phyloP scores from a whole-genome alignment of 2,797 vertebrate genomes.

The Halcyon badia region DNA sequence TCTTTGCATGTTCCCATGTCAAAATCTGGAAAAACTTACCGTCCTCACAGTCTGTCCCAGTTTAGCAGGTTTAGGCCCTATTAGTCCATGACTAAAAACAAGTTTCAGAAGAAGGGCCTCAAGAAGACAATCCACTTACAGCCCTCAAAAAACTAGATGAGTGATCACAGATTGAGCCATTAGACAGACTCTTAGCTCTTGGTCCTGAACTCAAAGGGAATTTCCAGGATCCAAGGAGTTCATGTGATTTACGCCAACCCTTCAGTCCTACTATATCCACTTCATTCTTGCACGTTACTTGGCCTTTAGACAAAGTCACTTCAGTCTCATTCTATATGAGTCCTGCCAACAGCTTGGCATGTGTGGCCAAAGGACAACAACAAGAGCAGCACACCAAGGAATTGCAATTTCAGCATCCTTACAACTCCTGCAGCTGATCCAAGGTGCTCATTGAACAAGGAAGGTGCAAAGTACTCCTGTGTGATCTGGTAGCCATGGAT shows the following conservation, averaged over 20 bases:
- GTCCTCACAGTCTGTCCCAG: background rate
- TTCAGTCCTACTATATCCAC: background rate
- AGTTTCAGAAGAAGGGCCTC: background rate
- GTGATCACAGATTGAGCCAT: background rate
- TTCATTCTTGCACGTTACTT: background rate
- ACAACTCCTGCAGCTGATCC: background rate
- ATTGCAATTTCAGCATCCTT: background rate
- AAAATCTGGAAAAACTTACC: background rate
- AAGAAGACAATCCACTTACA: background rate
- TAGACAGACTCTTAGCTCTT: background rate
- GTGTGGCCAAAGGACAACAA: accelerated
- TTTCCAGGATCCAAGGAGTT: background rate
- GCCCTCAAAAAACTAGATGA: background rate
- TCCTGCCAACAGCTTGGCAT: background rate
- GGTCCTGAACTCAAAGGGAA: background rate
- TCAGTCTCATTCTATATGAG: background rate
- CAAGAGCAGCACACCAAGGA: accelerated
- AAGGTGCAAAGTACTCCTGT: background rate
- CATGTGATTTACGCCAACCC: background rate
- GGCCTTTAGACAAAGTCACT: background rate
- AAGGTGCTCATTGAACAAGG: background rate
- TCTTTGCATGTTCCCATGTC: background rate
- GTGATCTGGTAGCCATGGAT: background rate
- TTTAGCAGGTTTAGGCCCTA: background rate
- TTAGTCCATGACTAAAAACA: background rate